Base-by-base conservation (phyloP, 2,797 vertebrate genomes). In the Chaetodon trifasciatus region DNA sequence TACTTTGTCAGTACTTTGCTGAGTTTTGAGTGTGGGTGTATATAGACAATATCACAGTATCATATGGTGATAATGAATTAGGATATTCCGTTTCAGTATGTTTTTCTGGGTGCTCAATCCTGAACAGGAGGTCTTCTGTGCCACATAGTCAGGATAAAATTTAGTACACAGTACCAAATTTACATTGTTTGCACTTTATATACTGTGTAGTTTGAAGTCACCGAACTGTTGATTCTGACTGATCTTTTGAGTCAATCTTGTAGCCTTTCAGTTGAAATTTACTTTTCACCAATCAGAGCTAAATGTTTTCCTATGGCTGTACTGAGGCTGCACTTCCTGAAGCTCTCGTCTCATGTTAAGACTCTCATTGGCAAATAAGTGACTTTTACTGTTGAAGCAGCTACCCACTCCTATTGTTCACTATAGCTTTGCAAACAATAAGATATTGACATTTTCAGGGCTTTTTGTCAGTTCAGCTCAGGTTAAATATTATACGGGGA, bases 221-320 rank as follows among this genome's bases (percentile, higher is more conserved):
- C 57, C 16, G 17, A 37, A 21, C 7, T 7, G 24, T 32, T 56
- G 16, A 60, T 16, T 42, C 12, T 37, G 12, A 49, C 56, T 6
- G n/a, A 64, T 63, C 52, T 44, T 56, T 37, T 2, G 2, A 21
- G 58, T 64, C n/a, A 9, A 52, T 70, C 23, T 24, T 2, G 23
- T 24, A 70, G 24, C 23, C 13, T 46, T 79, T 76, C 47, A n/a
- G 47, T 7, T 11, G 13, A 17, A 28, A 40, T n/a, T 4, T 68
- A 60, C 32, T 72, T 81, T 76, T n/a, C 19, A 63, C 24, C 35
- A 8, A 32, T 70, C 35, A 42, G 16, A 67, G 15, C 23, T 44
- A 21, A 56, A 60, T 32, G 42, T 35, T 60, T 21, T 56, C 42
- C 23, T 37, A 9, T 21, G 24, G 61, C 17, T 57, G 24, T 24